A percentile compares a stretch with the other conserved stretches of the same genome.
These are phyloP conservation scores for Daboia siamensis DNA, from an alignment of 2,113 vertebrate species.

Conservation along the genomic window DNA sequence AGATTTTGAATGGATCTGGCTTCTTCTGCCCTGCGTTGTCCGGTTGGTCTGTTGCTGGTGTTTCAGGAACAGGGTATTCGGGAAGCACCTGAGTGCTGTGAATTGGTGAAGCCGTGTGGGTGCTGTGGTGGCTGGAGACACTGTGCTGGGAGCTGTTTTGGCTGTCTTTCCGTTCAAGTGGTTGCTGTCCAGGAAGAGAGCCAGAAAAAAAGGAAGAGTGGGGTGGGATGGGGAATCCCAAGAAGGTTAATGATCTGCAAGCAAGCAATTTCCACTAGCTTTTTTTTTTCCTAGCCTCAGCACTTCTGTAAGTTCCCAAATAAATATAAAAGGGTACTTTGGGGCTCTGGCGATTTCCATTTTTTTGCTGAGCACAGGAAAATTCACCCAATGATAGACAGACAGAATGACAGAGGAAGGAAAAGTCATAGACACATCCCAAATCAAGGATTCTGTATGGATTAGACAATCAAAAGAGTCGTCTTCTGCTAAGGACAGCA, in stretches of 20 bases:
- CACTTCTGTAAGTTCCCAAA: slow-evolving; percentile 43
- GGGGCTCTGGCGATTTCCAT: slow-evolving; percentile 45
- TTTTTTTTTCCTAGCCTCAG: slow-evolving; percentile 38
- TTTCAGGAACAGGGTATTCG: slow-evolving; percentile 66
- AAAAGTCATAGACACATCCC: slow-evolving; percentile 25
- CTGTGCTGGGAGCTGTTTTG: slow-evolving; percentile 97
- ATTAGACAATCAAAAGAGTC: not conserved
- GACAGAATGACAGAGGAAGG: slow-evolving; percentile 51
- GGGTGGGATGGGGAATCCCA: slow-evolving; percentile 44
- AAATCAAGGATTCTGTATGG: slow-evolving; percentile 45
- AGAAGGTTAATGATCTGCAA: slow-evolving; percentile 56
- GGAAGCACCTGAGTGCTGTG: slow-evolving; percentile 80
- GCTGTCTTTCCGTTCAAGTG: slow-evolving; percentile 97
- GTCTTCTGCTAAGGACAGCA: not conserved
- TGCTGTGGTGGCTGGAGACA: slow-evolving; percentile 90
- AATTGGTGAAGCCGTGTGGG: slow-evolving; percentile 85
- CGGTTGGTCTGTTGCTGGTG: slow-evolving; percentile 73
- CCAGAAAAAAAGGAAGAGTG: not conserved
- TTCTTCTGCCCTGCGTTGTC: slow-evolving; percentile 91
- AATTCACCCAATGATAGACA: slow-evolving; percentile 46
- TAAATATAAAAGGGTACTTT: slow-evolving; percentile 50
- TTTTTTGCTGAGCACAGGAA: slow-evolving; percentile 47
- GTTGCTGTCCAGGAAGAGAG: slow-evolving; percentile 76
- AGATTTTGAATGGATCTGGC: slow-evolving; percentile 99
- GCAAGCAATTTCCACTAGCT: slow-evolving; percentile 55